Percentiles rank a stretch among this genome's conserved stretches.
phyloP scores from a whole-genome alignment of 2,113 vertebrate species.

The Tringa solitaria region DNA sequence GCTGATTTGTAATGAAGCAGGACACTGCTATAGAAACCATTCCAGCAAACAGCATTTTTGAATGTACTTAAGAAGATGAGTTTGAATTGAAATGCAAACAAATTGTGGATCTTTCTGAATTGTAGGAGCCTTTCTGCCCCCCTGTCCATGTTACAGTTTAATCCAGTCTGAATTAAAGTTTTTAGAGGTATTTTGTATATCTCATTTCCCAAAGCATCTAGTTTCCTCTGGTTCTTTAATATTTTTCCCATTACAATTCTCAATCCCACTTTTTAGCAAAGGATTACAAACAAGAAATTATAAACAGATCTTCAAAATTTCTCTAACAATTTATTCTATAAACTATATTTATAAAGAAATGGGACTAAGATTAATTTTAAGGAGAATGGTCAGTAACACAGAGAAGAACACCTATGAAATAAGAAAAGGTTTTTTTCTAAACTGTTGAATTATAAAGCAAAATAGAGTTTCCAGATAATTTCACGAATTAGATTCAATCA shows the following conservation, averaged over 20 bases:
- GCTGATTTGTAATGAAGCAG: slow-evolving; percentile 44
- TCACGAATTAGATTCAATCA: background rate
- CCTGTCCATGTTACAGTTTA: background rate
- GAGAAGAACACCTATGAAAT: background rate
- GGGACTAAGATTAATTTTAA: background rate
- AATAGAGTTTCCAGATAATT: background rate
- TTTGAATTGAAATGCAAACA: slow-evolving; percentile 58
- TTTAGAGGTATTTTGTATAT: background rate
- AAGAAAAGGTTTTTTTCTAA: background rate
- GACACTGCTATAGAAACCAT: slow-evolving; percentile 60
- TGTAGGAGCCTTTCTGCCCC: background rate
- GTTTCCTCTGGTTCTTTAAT: background rate
- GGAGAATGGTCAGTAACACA: background rate
- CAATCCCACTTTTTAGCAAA: background rate
- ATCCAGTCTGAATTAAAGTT: background rate
- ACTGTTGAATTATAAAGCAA: background rate
- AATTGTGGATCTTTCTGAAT: background rate
- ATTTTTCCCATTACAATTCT: background rate
- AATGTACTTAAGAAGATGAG: slow-evolving; percentile 18
- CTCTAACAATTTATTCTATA: background rate
- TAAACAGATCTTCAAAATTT: background rate
- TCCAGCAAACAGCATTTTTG: background rate
- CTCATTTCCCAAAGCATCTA: background rate
- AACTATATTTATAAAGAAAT: background rate
- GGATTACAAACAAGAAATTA: background rate